Percentiles rank a stretch among this genome's conserved stretches.
Conservation (phyloP, 1,140 invertebrate species). For the Glomeris maerens region DNA sequence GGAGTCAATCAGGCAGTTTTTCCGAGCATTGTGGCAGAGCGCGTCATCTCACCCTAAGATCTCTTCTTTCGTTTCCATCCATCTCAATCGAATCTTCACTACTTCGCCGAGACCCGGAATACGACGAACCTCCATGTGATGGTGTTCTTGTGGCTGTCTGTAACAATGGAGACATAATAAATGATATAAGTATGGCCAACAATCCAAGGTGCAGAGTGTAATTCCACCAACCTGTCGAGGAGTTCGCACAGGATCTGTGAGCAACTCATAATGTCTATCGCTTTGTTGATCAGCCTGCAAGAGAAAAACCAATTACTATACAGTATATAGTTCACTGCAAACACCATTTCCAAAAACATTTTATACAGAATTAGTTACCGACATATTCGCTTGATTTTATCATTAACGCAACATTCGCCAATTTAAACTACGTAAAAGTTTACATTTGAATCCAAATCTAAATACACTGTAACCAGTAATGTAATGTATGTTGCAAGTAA, state of each 20-base stretch:
- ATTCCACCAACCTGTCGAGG: not conserved
- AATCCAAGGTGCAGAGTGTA: not conserved
- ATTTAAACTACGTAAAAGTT: too few relatives aligned
- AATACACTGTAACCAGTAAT: too few relatives aligned
- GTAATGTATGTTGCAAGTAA: too few relatives aligned
- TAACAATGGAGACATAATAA: not conserved
- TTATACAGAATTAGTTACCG: too few relatives aligned
- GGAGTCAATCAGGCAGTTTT: too few relatives aligned
- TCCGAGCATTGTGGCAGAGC: too few relatives aligned
- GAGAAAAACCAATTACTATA: not conserved
- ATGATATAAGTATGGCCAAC: not conserved
- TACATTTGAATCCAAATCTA: too few relatives aligned
- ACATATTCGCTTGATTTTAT: too few relatives aligned
- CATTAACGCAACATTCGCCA: too few relatives aligned
- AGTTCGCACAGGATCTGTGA: not conserved
- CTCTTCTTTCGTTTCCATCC: slow-evolving; percentile 38
- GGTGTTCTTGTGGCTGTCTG: slow-evolving; percentile 1
- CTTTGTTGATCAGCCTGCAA: slow-evolving; percentile 9
- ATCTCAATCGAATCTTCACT: slow-evolving; percentile 67
- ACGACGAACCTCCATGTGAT: slow-evolving; percentile 9
- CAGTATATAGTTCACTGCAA: too few relatives aligned
- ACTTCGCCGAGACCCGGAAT: slow-evolving; percentile 46
- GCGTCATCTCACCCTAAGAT: slow-evolving; percentile 7
- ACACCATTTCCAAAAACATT: too few relatives aligned
- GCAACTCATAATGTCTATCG: slow-evolving; percentile 8